phyloP scores from a whole-genome alignment of 2,113 vertebrate species.

The Nesogale talazaci region DNA sequence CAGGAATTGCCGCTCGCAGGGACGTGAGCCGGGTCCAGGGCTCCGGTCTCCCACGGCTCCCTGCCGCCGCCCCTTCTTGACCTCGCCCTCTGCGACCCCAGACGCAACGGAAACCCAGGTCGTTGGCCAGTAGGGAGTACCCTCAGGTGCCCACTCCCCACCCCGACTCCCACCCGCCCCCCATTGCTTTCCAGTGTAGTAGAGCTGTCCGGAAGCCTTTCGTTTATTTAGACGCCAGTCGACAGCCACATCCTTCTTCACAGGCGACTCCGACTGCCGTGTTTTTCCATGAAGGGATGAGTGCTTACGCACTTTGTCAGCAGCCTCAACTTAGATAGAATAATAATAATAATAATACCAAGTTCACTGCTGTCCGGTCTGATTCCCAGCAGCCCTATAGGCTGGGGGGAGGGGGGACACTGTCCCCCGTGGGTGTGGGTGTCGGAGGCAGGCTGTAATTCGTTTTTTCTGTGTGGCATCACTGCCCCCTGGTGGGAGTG shows the following conservation, averaged over 20 bases:
- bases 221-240: background rate
- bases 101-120: background rate
- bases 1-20: conserved; percentile 80
- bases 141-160: background rate
- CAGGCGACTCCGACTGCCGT: no score
- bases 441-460: no score
- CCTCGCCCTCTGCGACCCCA: background rate
- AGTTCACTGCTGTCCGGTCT: no score
- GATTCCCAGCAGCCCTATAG: no score
- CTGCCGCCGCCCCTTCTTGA: background rate
- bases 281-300: background rate
- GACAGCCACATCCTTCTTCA: background rate
- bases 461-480: no score
- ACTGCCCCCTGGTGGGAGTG: no score
- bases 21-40: no score
- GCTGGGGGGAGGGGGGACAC: no score
- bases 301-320: background rate
- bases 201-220: background rate
- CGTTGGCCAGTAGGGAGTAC: background rate
- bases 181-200: background rate
- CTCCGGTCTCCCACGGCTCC: background rate
- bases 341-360: no score
- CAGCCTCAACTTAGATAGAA: background rate
- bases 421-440: no score
- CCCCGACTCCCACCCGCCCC: background rate